A percentile compares a stretch with the other conserved stretches of the same genome.
These are phyloP conservation scores for Podarcis raffonei DNA, from an alignment of 2,113 vertebrate genomes.

Conservation along the genomic window DNA sequence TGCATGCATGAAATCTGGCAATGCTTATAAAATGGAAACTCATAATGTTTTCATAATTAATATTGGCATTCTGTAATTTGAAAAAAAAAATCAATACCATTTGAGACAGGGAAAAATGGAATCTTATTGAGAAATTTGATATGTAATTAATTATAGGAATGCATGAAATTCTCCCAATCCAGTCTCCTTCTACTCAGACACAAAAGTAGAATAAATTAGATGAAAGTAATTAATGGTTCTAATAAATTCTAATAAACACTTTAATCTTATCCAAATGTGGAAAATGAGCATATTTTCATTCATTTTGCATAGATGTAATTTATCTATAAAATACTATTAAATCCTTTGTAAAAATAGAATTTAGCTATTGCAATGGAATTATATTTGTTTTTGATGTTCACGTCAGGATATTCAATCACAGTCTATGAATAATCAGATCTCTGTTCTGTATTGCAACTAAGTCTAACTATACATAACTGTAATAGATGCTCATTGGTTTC, in stretches of 20 bases:
- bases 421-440: background rate
- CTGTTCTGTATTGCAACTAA: background rate
- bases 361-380: background rate
- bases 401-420: background rate
- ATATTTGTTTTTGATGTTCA: background rate
- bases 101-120: background rate
- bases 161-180: background rate
- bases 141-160: conserved; percentile 1
- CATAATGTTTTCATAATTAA: conserved; percentile 7
- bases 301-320: background rate
- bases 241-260: background rate
- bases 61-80: background rate
- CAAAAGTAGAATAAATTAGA: background rate
- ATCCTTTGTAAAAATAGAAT: background rate
- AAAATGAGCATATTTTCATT: background rate
- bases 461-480: background rate
- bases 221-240: background rate
- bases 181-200: background rate
- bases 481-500: background rate
- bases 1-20: background rate
- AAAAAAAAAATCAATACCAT: background rate
- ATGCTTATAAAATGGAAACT: background rate
- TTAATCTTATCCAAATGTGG: background rate
- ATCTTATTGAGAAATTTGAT: background rate
- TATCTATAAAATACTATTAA: background rate